Evolutionary conservation across 1,140 invertebrate species (phyloP).

Genomic region (Drosophila nigromelanica): DNA sequence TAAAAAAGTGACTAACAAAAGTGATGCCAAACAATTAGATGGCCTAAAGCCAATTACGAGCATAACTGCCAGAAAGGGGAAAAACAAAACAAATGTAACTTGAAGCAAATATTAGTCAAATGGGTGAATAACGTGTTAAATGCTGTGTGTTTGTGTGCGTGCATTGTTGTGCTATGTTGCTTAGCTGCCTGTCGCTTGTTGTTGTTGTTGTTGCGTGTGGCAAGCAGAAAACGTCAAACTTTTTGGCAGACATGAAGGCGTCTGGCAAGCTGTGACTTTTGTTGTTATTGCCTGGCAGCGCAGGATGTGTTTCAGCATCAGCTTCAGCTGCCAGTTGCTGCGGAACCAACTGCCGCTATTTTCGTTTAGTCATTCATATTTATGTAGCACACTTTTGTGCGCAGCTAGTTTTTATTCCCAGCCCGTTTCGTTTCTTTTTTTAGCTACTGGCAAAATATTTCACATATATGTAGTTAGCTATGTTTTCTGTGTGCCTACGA

Average conservation of each 20-base stretch:
- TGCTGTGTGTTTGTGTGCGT: slow-evolving; percentile 17
- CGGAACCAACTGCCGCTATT: slow-evolving; percentile 36
- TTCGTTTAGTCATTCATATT: slow-evolving; percentile 56
- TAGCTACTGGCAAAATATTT: slow-evolving; percentile 1
- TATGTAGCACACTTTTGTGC: slow-evolving; percentile 54
- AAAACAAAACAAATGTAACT: slow-evolving; percentile 38
- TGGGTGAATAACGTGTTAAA: slow-evolving; percentile 6
- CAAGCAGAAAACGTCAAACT: slow-evolving; percentile 62
- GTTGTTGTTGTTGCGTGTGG: slow-evolving; percentile 48
- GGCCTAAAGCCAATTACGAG: slow-evolving; percentile 22
- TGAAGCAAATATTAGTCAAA: slow-evolving; percentile 28
- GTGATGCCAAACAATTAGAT: slow-evolving; percentile 37
- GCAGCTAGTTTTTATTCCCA: slow-evolving; percentile 38
- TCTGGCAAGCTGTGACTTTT: slow-evolving; percentile 52
- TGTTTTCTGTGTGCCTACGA: background rate
- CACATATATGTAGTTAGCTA: slow-evolving; percentile 30
- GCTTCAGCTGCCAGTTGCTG: slow-evolving; percentile 9
- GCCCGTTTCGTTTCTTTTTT: background rate
- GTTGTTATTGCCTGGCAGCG: slow-evolving; percentile 28
- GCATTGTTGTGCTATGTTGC: slow-evolving; percentile 23
- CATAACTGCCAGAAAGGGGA: background rate
- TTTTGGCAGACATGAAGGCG: slow-evolving; percentile 72
- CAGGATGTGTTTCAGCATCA: slow-evolving; percentile 2
- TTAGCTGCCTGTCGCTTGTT: slow-evolving; percentile 27
- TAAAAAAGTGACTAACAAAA: slow-evolving; percentile 25